A percentile compares a stretch with the other conserved stretches of the same genome.
phyloP scores from a whole-genome alignment of 2,797 vertebrate species.

The Epinephelus coioides region DNA sequence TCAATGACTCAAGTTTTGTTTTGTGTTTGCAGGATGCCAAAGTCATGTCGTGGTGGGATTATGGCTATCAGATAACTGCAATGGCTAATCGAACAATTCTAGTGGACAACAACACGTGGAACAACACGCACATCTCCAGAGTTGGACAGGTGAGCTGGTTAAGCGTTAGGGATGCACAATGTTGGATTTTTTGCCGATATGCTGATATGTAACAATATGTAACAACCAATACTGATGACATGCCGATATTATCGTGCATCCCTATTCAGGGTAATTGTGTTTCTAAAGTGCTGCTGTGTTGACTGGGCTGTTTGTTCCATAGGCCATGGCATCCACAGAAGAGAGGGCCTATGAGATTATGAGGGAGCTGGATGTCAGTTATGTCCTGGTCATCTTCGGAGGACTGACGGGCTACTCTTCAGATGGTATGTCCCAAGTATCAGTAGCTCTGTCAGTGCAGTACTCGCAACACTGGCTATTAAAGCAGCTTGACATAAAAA shows the following conservation, averaged over 20 bases:
- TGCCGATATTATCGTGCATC: no score
- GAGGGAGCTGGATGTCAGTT: slow-evolving; percentile 98
- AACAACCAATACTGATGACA: no score
- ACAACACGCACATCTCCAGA: slow-evolving; percentile 98
- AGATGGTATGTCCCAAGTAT: slow-evolving; percentile 86
- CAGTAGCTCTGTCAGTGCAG: neutral
- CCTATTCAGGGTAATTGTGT: accelerated
- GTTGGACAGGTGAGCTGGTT: slow-evolving; percentile 94
- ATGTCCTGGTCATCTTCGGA: slow-evolving; percentile 98
- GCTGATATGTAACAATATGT: no score
- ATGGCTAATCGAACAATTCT: slow-evolving; percentile 99
- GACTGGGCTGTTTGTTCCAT: slow-evolving; percentile 19
- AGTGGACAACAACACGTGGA: slow-evolving; percentile 99
- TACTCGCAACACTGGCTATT: neutral
- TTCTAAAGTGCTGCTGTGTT: neutral
- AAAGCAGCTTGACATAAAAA: no score
- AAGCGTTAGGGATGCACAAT: no score
- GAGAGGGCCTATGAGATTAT: slow-evolving; percentile 99
- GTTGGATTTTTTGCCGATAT: no score
- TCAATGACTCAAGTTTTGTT: neutral
- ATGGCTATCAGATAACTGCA: slow-evolving; percentile 98
- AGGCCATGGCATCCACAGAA: slow-evolving; percentile 99
- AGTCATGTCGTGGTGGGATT: slow-evolving; percentile 99
- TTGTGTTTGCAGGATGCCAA: slow-evolving; percentile 91
- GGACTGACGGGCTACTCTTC: slow-evolving; percentile 98